A percentile compares a stretch with the other conserved stretches of the same genome.
Conservation (phyloP, 92 coral and sea anemone species). For the Zoanthus sociatus region DNA sequence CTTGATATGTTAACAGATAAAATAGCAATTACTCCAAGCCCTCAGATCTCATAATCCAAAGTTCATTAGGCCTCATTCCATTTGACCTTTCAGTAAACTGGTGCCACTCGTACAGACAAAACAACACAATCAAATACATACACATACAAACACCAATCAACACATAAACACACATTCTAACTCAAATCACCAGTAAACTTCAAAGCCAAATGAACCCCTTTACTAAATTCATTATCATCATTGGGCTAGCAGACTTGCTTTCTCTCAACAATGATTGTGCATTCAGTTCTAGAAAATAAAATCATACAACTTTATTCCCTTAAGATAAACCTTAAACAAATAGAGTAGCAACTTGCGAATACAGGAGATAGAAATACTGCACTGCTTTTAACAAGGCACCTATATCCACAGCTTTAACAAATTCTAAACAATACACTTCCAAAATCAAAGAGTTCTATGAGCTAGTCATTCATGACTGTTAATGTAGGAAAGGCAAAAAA, state of each 20-base stretch:
- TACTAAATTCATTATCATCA: slow-evolving; percentile 91
- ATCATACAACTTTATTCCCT: background rate
- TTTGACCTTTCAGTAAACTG: slow-evolving; percentile 65
- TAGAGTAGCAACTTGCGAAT: background rate
- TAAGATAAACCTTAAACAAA: background rate
- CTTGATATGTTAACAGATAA: too few relatives aligned
- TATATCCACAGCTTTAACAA: too few relatives aligned
- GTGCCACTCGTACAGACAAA: slow-evolving; percentile 60
- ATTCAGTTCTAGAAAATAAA: background rate
- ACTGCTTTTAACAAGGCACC: too few relatives aligned
- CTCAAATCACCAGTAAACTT: slow-evolving; percentile 61
- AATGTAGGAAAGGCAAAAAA: too few relatives aligned
- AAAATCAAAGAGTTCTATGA: too few relatives aligned
- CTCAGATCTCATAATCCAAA: slow-evolving; percentile 99
- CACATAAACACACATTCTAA: background rate
- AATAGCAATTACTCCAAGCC: slow-evolving; percentile 50
- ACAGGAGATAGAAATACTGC: too few relatives aligned
- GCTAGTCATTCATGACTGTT: too few relatives aligned
- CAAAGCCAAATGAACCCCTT: slow-evolving; percentile 83
- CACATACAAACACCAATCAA: background rate
- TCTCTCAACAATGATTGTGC: too few relatives aligned
- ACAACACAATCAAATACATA: slow-evolving; percentile 48
- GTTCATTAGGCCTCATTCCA: slow-evolving; percentile 90
- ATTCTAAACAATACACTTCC: too few relatives aligned
- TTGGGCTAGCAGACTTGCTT: slow-evolving; percentile 60